These are phyloP conservation scores for Pecten maximus DNA, from an alignment of 2,888 invertebrate species.

Conservation along the genomic window DNA sequence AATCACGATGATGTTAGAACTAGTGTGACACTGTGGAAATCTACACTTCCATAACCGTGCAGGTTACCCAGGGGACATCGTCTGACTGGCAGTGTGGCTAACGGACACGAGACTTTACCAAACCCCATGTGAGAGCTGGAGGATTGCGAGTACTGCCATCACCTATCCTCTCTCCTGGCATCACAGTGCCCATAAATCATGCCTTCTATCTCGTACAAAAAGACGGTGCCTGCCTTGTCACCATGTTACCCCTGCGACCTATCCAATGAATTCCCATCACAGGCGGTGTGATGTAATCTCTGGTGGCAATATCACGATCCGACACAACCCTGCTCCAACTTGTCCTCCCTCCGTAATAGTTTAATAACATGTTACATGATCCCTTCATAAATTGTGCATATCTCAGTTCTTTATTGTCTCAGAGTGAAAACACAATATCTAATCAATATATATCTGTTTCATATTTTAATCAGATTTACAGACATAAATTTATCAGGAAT, in stretches of 20 bases:
- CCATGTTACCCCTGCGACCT: neutral
- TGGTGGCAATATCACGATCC: neutral
- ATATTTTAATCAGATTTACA: neutral
- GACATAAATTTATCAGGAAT: neutral
- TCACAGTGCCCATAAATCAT: neutral
- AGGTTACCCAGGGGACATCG: neutral
- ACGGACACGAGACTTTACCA: conserved; percentile 2
- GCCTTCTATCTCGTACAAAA: neutral
- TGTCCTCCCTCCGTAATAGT: neutral
- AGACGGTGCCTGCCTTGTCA: neutral
- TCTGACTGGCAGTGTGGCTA: neutral
- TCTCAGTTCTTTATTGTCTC: neutral
- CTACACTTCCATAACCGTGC: neutral
- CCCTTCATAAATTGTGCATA: conserved; percentile 16
- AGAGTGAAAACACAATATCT: neutral
- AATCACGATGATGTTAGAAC: neutral
- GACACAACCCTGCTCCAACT: neutral
- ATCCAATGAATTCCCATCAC: neutral
- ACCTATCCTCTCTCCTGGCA: neutral
- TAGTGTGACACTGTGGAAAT: neutral
- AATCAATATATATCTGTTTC: conserved; percentile 14
- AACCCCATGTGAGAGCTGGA: neutral
- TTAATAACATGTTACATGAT: neutral
- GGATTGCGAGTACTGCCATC: neutral
- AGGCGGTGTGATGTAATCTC: neutral